phyloP scores from a whole-genome alignment of 2,113 vertebrate genomes.

The Formicarius rufipectus region DNA sequence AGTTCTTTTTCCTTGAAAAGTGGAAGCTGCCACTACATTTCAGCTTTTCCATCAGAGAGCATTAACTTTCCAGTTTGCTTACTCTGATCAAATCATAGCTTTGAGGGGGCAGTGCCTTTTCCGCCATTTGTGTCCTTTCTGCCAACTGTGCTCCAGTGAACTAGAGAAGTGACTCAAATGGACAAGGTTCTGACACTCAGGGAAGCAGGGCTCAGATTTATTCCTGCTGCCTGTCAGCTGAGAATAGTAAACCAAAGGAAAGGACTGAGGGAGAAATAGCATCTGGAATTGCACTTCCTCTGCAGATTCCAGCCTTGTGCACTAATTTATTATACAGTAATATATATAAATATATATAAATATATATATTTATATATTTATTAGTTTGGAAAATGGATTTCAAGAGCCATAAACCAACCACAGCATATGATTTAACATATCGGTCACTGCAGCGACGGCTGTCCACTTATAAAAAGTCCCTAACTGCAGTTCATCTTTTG shows the following conservation, averaged over 20 bases:
- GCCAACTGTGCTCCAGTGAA: slow-evolving; percentile 37
- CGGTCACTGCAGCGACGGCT: not conserved
- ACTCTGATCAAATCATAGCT: not conserved
- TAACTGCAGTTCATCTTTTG: not conserved
- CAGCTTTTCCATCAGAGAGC: not conserved
- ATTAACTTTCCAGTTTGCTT: not conserved
- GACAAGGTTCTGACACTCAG: not conserved
- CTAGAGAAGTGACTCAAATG: slow-evolving; percentile 28
- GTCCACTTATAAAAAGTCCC: not conserved
- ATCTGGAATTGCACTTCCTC: not conserved
- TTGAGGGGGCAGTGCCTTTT: not conserved
- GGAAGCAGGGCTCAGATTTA: not conserved
- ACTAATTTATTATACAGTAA: not conserved
- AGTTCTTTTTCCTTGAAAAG: not conserved
- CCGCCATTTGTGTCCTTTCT: slow-evolving; percentile 2
- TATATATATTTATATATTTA: no score
- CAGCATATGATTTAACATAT: not conserved
- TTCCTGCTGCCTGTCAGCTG: slow-evolving; percentile 16
- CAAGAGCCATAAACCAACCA: not conserved
- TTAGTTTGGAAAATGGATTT: slow-evolving; percentile 8
- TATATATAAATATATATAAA: no score
- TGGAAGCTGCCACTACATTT: not conserved
- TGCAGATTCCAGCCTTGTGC: not conserved
- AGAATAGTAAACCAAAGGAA: not conserved
- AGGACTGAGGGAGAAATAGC: not conserved